Evolutionary conservation across 1,140 invertebrate species (phyloP).

Genomic region (Papilio aristodemus): DNA sequence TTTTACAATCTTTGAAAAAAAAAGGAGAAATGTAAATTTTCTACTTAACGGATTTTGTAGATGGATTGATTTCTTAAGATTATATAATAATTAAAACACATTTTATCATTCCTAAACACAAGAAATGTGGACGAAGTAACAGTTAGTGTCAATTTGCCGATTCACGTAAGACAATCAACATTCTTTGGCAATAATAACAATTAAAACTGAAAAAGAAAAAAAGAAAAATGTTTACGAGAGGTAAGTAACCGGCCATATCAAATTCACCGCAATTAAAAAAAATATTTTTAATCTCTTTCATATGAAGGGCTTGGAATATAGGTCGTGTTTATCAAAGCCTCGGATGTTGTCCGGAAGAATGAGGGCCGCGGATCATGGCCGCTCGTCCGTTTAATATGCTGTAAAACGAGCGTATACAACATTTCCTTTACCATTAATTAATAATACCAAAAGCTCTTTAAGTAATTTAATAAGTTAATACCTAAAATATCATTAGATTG

Average conservation of each 20-base stretch:
- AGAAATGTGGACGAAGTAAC: too few relatives aligned
- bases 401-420: not conserved
- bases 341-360: slow-evolving; percentile 19
- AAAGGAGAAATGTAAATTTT: too few relatives aligned
- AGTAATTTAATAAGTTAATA: not conserved
- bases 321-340: slow-evolving; percentile 21
- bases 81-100: too few relatives aligned
- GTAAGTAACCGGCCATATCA: not conserved
- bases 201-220: slow-evolving; percentile 2
- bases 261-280: slow-evolving; percentile 12
- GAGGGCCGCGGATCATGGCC: slow-evolving; percentile 11
- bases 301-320: slow-evolving; percentile 19
- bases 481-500: too few relatives aligned
- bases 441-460: slow-evolving; percentile 12
- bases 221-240: slow-evolving; percentile 2
- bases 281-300: slow-evolving; percentile 10
- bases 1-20: too few relatives aligned
- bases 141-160: too few relatives aligned
- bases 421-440: slow-evolving; percentile 14
- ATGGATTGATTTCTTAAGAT: too few relatives aligned
- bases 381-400: slow-evolving; percentile 9
- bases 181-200: too few relatives aligned
- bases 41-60: too few relatives aligned
- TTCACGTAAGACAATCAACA: too few relatives aligned
- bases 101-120: too few relatives aligned